These are phyloP conservation scores for Sycon ciliatum DNA, from an alignment of 37 sponge, comb jelly and placozoan species.

Conservation along the genomic window DNA sequence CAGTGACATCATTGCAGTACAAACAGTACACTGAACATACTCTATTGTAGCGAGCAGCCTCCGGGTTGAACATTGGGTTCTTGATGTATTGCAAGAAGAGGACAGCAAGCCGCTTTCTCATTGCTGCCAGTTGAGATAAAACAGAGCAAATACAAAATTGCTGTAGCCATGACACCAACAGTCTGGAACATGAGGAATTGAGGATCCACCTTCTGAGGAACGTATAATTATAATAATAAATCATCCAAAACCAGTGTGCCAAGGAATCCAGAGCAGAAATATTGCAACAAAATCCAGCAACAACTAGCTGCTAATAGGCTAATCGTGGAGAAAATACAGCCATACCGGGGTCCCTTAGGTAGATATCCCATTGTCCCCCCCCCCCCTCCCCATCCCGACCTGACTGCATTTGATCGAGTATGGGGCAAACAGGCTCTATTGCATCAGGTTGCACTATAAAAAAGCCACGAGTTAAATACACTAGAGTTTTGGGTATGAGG, in stretches of 20 bases:
- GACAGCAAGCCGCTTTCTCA: constrained; percentile 63
- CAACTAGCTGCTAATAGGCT: too few species aligned
- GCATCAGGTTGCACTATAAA: too few species aligned
- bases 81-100: constrained; percentile 91
- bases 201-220: neutral
- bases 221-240: neutral
- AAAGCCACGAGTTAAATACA: too few species aligned
- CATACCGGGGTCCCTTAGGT: too few species aligned
- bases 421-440: too few species aligned
- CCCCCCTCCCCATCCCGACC: too few species aligned
- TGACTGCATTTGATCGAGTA: too few species aligned
- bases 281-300: too few species aligned
- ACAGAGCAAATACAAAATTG: neutral
- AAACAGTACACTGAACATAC: constrained; percentile 24
- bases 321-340: too few species aligned
- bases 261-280: neutral
- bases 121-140: constrained; percentile 32
- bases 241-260: neutral
- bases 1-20: neutral
- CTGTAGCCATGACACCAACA: neutral
- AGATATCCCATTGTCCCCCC: too few species aligned
- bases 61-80: constrained; percentile 85
- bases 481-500: too few species aligned
- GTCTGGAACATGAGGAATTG: neutral
- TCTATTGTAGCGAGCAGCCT: constrained; percentile 69